phyloP scores from a whole-genome alignment of 2,113 vertebrate species.

The Alces alces region DNA sequence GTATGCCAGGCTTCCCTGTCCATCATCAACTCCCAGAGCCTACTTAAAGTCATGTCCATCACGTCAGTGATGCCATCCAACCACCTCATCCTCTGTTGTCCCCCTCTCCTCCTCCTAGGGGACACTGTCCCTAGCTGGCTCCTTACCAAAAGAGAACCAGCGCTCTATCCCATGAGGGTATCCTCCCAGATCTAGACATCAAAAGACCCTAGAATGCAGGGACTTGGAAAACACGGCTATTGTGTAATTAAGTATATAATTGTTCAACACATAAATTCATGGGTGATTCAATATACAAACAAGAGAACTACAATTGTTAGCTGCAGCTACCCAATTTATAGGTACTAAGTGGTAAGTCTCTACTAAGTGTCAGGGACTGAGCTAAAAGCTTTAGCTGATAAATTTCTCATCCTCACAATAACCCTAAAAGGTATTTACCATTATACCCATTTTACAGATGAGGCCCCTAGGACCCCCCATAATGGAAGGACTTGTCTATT shows the following conservation, averaged over 20 bases:
- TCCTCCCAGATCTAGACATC: neutral
- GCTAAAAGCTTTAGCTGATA: neutral
- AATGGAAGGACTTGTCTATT: neutral
- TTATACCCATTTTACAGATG: neutral
- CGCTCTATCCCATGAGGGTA: neutral
- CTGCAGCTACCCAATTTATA: neutral
- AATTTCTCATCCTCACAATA: neutral
- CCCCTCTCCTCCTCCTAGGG: neutral
- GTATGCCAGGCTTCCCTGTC: neutral
- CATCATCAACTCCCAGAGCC: neutral
- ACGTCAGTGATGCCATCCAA: neutral
- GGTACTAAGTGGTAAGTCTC: neutral
- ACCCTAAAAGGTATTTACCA: neutral
- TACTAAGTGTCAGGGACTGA: neutral
- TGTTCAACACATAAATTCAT: neutral
- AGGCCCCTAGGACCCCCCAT: neutral
- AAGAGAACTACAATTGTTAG: neutral
- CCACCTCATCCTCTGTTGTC: neutral
- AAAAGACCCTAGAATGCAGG: neutral
- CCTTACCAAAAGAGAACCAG: neutral
- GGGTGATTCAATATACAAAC: neutral
- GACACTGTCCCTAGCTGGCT: neutral
- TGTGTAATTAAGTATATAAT: neutral
- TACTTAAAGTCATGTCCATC: neutral
- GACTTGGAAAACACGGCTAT: neutral